Evolutionary conservation across 2,113 vertebrate species (phyloP), one percentile per base, ranked within the genome.

Genomic region (Corvus cornix): DNA sequence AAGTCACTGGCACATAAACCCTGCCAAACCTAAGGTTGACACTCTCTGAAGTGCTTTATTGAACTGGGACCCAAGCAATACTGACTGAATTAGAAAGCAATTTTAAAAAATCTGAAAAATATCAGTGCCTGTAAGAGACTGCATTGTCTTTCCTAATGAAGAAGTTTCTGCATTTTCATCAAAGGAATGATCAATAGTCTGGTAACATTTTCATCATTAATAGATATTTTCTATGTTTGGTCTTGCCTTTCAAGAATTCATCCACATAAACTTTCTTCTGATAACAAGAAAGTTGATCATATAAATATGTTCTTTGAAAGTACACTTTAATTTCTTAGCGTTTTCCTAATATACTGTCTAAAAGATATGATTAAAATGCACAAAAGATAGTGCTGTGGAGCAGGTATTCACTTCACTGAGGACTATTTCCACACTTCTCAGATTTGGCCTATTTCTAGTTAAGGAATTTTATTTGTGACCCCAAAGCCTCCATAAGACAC

Each of bases 11-110:
- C 66, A 82, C 31, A 58, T 68, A 75, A 92, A 89, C 55, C 60
- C 37, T 84, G 41, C 26, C 63, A 82, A 76, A 87, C n/a, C 76
- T 87, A 59, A 92, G 58, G 41, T 0, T 91, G 74, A 94, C 75
- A 72, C 31, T 55, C 23, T 72, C 66, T 79, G n/a, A 96, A 90
- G 69, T 70, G 63, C 52, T 87, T 87, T 89, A 46, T 56, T 97
- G 94, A 95, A 89, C 43, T 64, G 9, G 0, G 23, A 52, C 60
- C 68, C 77, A 92, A 81, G 37, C 41, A 97, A 64, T 68, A 64
- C n/a, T 75, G 60, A 78, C 73, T 90, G 56, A 75, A 75, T 62
- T 76, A 91, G 62, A 49, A 91, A 93, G 49, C 12, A 72, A 60
- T 84, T 94, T 68, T 35, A 4, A 93, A 95, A 78, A 68, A 41